A percentile compares a stretch with the other conserved stretches of the same genome.
Conservation (phyloP, 2,888 invertebrate genomes). For the Xanthorhoe designata region DNA sequence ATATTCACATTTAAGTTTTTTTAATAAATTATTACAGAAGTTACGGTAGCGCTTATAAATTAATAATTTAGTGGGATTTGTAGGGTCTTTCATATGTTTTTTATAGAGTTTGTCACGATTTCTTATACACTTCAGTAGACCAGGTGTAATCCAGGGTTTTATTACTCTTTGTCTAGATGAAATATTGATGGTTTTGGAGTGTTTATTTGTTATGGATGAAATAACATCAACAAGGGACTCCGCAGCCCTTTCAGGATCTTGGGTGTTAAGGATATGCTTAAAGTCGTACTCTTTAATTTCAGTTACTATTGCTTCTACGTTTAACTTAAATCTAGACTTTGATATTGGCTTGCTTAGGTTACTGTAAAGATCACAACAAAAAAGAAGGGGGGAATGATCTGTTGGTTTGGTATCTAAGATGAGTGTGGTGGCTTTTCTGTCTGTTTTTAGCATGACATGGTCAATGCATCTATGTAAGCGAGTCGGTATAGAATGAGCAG, state of each 20-base stretch:
- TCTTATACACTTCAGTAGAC: constrained; percentile 27
- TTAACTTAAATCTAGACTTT: background rate
- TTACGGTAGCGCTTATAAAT: constrained; percentile 25
- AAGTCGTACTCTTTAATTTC: background rate
- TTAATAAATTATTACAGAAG: constrained; percentile 27
- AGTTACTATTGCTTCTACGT: background rate
- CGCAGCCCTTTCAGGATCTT: background rate
- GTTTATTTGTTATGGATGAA: background rate
- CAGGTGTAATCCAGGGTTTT: constrained; percentile 27
- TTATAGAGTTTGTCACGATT: constrained; percentile 26
- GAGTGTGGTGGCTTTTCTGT: background rate
- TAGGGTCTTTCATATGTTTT: constrained; percentile 7
- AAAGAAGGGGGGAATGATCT: background rate
- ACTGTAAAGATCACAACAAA: background rate
- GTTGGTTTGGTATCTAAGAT: background rate
- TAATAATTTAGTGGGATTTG: constrained; percentile 10
- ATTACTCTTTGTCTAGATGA: constrained; percentile 1
- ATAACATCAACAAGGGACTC: background rate
- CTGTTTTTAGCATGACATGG: background rate
- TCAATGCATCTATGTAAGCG: background rate
- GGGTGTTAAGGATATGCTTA: background rate
- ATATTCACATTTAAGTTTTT: constrained; percentile 23
- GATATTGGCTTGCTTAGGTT: background rate
- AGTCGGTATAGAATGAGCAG: background rate
- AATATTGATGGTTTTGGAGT: background rate